Base-by-base conservation (phyloP, 2,113 vertebrate species). In the Silurus asotus region DNA sequence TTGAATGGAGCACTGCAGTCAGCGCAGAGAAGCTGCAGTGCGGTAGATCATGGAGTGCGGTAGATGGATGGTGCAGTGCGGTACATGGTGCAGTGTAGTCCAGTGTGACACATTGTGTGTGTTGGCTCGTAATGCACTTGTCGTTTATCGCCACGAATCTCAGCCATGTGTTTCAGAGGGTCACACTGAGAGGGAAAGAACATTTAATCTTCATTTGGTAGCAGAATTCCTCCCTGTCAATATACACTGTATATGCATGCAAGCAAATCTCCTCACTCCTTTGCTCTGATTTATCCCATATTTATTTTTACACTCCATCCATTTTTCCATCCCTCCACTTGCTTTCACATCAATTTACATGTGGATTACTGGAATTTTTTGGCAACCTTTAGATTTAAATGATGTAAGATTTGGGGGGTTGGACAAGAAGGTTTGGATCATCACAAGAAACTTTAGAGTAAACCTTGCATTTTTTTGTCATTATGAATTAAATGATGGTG, bases 161-260 rank as follows among this genome's bases (percentile, higher is more conserved):
- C 87, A 84, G 89, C 89, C 90, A 88, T 89, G 93, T 82, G 88
- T 90, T 84, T 90, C 90, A 91, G 82, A 76, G 89, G 87, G 82
- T 88, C 28, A 81, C 87, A 72, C 84, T 90, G 90, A 92, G 86
- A 89, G 84, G 13, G 55, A 87, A 87, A 86, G 87, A 87, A 92
- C 90, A 90, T 93, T 94, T 93, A 87, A 92, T 93, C 92, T 91
- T 93, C 88, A 93, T 94, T 93, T 93, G 91, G 88, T 80, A 89
- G 90, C 70, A 81, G 72, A 65, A 82, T 86, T 88, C 83, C 9
- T 67, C 51, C 84, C 89, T 76, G 74, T 25, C 74, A 55, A 56
- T 19, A 53, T 37, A 69, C 5, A 25, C 53, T 61, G 4, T 82
- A 65, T 25, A 65, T 10, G 55, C 55, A 77, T 55, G n/a, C 48